Conservation (phyloP, 2,113 vertebrate species). For the Notothenia coriiceps region DNA sequence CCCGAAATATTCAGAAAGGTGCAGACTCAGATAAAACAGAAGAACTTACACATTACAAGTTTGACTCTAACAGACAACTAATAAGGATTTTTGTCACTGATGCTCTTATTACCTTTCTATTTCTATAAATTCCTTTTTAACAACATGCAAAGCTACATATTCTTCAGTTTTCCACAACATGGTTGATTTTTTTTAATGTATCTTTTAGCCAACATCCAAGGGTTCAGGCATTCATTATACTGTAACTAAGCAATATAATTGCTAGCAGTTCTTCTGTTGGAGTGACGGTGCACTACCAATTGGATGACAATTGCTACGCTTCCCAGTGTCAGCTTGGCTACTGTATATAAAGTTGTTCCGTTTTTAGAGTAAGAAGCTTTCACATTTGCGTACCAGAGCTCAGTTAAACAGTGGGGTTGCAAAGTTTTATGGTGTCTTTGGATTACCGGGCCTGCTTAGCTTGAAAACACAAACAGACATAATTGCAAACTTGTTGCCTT, state of each 20-base stretch:
- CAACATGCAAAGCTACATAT: background rate
- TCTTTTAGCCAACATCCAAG: background rate
- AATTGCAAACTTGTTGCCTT: background rate
- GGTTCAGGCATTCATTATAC: background rate
- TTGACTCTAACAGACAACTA: too few relatives aligned
- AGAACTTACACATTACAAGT: too few relatives aligned
- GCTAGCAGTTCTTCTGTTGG: background rate
- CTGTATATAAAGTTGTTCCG: constrained; percentile 15
- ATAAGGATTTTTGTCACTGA: background rate
- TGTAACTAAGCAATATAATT: background rate
- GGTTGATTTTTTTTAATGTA: background rate
- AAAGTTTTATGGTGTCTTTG: constrained; percentile 44
- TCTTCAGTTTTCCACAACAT: background rate
- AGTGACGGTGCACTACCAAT: background rate
- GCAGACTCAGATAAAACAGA: background rate
- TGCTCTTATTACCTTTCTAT: background rate
- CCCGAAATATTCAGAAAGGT: background rate
- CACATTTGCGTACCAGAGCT: constrained; percentile 31
- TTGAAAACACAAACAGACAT: constrained; percentile 29
- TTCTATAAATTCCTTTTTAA: background rate
- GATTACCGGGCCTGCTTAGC: constrained; percentile 44
- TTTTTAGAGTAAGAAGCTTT: constrained; percentile 12
- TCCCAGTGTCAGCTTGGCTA: constrained; percentile 2
- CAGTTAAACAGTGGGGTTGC: constrained; percentile 27
- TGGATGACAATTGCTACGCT: background rate